These are phyloP conservation scores for Myxocyprinus asiaticus DNA, from an alignment of 2,113 vertebrate genomes.

Conservation along the genomic window DNA sequence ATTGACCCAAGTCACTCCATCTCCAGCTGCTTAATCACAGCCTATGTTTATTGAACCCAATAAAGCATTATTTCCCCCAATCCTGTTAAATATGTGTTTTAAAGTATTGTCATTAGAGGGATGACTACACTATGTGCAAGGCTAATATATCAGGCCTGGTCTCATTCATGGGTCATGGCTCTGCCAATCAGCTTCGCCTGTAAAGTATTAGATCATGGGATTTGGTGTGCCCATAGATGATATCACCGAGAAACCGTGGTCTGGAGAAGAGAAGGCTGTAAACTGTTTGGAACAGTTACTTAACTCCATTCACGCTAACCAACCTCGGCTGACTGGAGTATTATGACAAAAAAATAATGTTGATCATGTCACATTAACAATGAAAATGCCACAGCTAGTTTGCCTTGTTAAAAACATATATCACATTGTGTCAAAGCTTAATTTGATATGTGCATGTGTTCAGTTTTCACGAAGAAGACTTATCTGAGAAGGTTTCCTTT, in stretches of 20 bases:
- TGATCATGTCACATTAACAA: not conserved
- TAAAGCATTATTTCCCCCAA: constrained; percentile 44
- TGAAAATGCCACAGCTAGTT: no score
- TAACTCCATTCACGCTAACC: constrained; percentile 22
- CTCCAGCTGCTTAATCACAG: constrained; percentile 18
- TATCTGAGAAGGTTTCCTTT: no score
- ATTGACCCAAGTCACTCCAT: not conserved
- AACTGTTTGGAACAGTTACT: constrained; percentile 2
- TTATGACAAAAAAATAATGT: constrained; percentile 44
- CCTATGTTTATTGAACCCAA: constrained; percentile 39
- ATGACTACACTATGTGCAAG: constrained; percentile 39
- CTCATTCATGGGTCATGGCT: not conserved
- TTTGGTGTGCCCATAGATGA: constrained; percentile 47
- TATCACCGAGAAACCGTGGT: constrained; percentile 30
- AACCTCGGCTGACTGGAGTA: constrained; percentile 9
- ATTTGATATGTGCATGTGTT: no score
- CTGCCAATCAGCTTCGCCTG: constrained; percentile 18
- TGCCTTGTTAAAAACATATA: no score
- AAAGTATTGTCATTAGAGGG: constrained; percentile 40
- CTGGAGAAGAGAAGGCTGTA: not conserved
- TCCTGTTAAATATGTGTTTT: constrained; percentile 49
- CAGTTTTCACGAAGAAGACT: no score
- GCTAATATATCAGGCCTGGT: constrained; percentile 40
- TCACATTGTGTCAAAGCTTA: no score
- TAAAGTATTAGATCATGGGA: constrained; percentile 40